Base-by-base conservation (phyloP, 2,888 invertebrate genomes). In the Drosophila mercatorum region DNA sequence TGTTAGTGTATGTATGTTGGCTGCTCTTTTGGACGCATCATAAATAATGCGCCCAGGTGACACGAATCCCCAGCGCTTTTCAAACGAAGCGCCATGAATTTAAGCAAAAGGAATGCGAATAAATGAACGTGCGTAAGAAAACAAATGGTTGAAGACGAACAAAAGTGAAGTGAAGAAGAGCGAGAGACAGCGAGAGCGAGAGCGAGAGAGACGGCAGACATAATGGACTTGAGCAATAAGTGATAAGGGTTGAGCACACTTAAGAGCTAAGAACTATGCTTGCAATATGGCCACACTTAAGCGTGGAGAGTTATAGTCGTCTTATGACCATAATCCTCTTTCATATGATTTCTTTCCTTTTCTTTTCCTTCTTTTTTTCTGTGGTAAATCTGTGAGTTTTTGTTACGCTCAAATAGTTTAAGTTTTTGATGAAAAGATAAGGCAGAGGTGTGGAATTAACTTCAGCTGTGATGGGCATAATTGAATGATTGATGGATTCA, bases 1-100 rank as follows among this genome's bases (percentile, higher is more conserved):
- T 51, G 28, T 34, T 22, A 2, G 17, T 31, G 12, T 67, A 36
- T 36, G 62, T 44, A 36, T 36, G 62, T 44, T 26, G 14, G 49
- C 22, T 49, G 59, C 52, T 44, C 73, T 69, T 68, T 68, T 66
- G 68, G 57, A 64, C 68, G 58, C 64, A 78, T 81, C 84, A 87
- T 85, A 89, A 85, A 85, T 85, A 81, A 87, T 85, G 71, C 61
- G 55, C 55, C 53, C 78, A 75, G 70, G 80, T 73, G 80, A 75
- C 59, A 65, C 56, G 46, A 69, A 59, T 70, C 62, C 58, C 47
- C 63, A 68, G 62, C 59, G 72, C 75, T 86, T 78, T 83, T 81
- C 81, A 75, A 53, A 61, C 40, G 60, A 58, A 71, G 68, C 68
- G 62, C 44, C 65, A 53, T 61, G 66, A 72, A 74, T 68, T 68